Percentiles rank a stretch among this genome's conserved stretches.
Conservation (phyloP, 1,140 invertebrate genomes). For the Ostrea denselamellosa region DNA sequence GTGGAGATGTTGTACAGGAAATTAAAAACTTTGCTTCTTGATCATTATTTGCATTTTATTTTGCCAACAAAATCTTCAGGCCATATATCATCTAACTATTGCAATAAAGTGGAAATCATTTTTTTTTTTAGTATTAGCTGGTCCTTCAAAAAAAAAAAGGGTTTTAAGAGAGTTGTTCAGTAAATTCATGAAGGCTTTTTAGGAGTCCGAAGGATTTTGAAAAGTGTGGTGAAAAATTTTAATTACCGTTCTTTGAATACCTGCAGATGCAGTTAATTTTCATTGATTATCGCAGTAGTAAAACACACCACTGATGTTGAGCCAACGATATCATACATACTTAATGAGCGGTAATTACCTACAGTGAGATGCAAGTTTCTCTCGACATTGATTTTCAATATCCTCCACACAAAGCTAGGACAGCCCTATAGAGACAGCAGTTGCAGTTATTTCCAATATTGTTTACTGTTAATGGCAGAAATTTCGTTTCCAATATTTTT, state of each 20-base stretch:
- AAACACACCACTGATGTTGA: too few species aligned
- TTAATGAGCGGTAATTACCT: conserved; percentile 5
- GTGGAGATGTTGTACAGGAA: too few species aligned
- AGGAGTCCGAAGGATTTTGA: background rate
- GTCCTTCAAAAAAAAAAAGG: too few species aligned
- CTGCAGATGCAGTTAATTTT: background rate
- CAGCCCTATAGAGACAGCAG: background rate
- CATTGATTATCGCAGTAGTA: too few species aligned
- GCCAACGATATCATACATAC: background rate
- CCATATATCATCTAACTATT: too few species aligned
- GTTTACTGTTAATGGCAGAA: background rate
- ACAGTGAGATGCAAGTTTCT: background rate
- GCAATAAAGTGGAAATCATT: too few species aligned
- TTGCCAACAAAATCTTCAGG: too few species aligned
- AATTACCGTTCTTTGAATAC: background rate
- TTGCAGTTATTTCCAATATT: background rate
- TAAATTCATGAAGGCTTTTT: background rate
- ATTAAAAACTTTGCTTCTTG: too few species aligned
- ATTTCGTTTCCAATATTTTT: background rate
- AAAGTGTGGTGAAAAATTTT: background rate
- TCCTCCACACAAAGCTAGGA: background rate
- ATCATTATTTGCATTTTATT: too few species aligned
- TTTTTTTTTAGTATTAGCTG: too few species aligned
- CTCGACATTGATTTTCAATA: conserved; percentile 29
- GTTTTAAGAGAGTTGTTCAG: too few species aligned